Conservation (phyloP, 92 coral and sea anemone species). For the Parazoanthus swiftii region DNA sequence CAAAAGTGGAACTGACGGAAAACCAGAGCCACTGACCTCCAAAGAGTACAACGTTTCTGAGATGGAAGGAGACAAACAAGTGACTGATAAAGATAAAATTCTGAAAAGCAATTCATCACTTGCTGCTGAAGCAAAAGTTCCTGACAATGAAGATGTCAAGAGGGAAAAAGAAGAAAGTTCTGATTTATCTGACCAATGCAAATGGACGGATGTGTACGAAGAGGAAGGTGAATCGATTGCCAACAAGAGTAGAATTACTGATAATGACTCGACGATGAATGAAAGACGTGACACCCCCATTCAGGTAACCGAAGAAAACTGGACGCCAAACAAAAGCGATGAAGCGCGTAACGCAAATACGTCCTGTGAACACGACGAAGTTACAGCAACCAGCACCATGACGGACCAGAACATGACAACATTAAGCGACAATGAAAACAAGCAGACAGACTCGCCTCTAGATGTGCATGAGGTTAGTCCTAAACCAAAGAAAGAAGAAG, state of each 20-base stretch:
- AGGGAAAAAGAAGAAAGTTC: neutral
- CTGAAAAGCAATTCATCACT: neutral
- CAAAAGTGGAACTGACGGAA: neutral
- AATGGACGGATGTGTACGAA: neutral
- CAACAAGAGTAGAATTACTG: neutral
- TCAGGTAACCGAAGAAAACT: no score
- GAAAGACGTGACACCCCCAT: no score
- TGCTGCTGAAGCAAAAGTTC: neutral
- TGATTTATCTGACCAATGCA: neutral
- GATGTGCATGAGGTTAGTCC: neutral
- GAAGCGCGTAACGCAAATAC: neutral
- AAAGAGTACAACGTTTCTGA: neutral
- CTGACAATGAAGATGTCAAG: no score
- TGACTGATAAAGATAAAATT: neutral
- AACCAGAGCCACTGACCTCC: neutral
- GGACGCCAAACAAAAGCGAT: no score
- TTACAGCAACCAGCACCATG: neutral
- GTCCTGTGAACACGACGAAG: neutral
- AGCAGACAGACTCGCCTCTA: neutral
- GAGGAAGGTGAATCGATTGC: neutral
- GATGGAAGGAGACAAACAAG: neutral
- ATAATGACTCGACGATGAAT: neutral
- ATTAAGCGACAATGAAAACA: neutral
- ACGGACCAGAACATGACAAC: neutral
- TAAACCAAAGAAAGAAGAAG: neutral